phyloP scores from a whole-genome alignment of 2,797 vertebrate species.

The Spheniscus humboldti region DNA sequence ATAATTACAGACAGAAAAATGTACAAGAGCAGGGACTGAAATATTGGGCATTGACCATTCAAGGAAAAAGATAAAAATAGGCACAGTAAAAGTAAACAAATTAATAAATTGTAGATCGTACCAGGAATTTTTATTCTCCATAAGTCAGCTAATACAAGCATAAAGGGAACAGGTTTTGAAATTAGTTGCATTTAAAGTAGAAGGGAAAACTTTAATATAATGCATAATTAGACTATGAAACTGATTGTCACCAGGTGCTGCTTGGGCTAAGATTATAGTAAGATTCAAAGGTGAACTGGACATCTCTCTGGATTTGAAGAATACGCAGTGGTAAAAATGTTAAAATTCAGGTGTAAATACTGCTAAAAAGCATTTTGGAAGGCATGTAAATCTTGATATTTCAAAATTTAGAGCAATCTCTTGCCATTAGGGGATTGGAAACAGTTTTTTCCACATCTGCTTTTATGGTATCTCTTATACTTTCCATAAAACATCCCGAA shows the following conservation, averaged over 20 bases:
- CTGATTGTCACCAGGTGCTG: background rate
- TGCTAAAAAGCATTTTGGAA: background rate
- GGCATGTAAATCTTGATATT: background rate
- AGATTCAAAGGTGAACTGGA: background rate
- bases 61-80: background rate
- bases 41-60: background rate
- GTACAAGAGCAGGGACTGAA: background rate
- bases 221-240: background rate
- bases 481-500: background rate
- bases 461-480: background rate
- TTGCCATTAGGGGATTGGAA: background rate
- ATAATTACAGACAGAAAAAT: background rate
- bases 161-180: background rate
- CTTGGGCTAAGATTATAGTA: background rate
- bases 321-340: background rate
- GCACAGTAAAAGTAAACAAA: background rate
- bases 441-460: background rate
- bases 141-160: background rate
- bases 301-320: background rate
- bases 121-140: background rate
- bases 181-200: background rate
- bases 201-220: background rate
- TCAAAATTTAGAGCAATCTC: background rate
- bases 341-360: background rate
- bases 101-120: background rate